These are phyloP conservation scores for Egretta garzetta DNA, from an alignment of 2,113 vertebrate genomes.

Conservation along the genomic window DNA sequence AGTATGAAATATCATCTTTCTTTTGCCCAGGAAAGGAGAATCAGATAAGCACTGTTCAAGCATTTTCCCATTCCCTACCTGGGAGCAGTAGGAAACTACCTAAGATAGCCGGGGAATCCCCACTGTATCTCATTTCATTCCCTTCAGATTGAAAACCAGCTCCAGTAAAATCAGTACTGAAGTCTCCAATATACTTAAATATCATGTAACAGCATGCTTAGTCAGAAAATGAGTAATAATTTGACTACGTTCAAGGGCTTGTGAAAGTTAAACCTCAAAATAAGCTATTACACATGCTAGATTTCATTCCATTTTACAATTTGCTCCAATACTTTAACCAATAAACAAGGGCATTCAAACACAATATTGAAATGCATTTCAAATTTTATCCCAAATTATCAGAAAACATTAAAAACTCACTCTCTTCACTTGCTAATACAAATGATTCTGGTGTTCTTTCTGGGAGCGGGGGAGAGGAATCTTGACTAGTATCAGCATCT, in stretches of 20 bases:
- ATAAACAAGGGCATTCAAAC: not conserved
- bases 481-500: slow-evolving; percentile 89
- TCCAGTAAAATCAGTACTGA: not conserved
- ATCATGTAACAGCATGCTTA: not conserved
- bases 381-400: not conserved
- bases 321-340: not conserved
- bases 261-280: not conserved
- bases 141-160: not conserved
- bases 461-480: slow-evolving; percentile 89
- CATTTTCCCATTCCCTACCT: not conserved
- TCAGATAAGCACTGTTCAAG: not conserved
- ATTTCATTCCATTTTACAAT: not conserved
- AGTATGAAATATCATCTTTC: not conserved
- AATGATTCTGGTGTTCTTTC: slow-evolving; percentile 94
- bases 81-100: not conserved
- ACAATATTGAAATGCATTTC: not conserved
- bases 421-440: slow-evolving; percentile 90
- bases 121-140: not conserved
- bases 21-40: not conserved
- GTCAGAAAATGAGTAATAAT: not conserved
- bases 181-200: not conserved
- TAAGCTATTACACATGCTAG: not conserved
- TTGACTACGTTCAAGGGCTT: not conserved
- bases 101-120: not conserved
- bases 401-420: slow-evolving; percentile 68